Percentiles rank a stretch among this genome's conserved stretches.
Evolutionary conservation across 1,140 invertebrate genomes (phyloP).

Genomic region (Riptortus pedestris): DNA sequence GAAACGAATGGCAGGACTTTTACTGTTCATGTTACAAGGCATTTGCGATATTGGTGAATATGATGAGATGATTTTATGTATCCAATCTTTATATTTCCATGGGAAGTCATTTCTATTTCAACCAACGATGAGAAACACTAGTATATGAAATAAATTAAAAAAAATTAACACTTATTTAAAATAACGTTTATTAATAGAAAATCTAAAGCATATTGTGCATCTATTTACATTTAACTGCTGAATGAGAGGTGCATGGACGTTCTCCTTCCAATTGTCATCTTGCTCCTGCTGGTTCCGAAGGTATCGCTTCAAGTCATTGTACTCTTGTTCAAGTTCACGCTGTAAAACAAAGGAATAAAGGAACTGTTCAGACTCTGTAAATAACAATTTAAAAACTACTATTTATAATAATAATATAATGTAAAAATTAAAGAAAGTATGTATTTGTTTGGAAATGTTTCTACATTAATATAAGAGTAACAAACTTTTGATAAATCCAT

Average conservation of each 20-base stretch:
- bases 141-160: background rate
- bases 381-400: too few species aligned
- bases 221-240: conserved; percentile 22
- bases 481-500: too few species aligned
- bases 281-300: conserved; percentile 32
- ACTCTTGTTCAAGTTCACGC: conserved; percentile 41
- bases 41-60: too few species aligned
- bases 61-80: too few species aligned
- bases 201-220: conserved; percentile 10
- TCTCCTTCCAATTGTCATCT: conserved; percentile 26
- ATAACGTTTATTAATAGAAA: background rate
- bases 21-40: too few species aligned
- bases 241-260: conserved; percentile 15
- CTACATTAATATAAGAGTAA: too few species aligned
- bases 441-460: too few species aligned
- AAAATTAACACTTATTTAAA: background rate
- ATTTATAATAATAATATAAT: conserved; percentile 4
- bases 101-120: too few species aligned
- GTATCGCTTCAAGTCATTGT: conserved; percentile 37
- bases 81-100: too few species aligned
- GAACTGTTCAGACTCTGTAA: too few species aligned
- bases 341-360: conserved; percentile 31
- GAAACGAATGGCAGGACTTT: too few species aligned
- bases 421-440: background rate
- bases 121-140: too few species aligned